Base-by-base conservation (phyloP, 2,888 invertebrate species). In the Ashinkailepas kermadecensis region DNA sequence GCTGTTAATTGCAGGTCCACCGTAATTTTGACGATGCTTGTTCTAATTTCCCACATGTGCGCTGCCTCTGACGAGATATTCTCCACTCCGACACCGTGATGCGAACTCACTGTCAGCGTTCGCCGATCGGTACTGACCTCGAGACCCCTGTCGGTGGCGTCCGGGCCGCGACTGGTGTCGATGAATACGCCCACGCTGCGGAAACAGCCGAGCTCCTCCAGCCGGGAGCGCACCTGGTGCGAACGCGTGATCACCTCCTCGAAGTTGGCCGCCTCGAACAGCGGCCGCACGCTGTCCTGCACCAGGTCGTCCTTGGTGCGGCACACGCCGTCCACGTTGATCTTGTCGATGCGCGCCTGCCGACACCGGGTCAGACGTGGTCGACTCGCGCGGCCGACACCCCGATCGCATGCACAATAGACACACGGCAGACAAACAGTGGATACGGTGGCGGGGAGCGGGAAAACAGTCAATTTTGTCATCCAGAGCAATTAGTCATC, bases 241-340 rank as follows among this genome's bases (percentile, higher is more conserved):
- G 89, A 87, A 85, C 86, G 87, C 70, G 87, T 84, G 21, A 90
- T 86, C 85, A 89, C 87, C 89, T 89, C 85, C 86, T 94, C 92
- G 86, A 99, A 96, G 88, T 94, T 95, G 12, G 90, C 89, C 0
- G 95, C 94, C 84, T 91, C 91, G 88, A 98, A 96, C 25, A 99
- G 89, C 13, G 94, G 94, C 82, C 92, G 90, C 0, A 97, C 92
- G 58, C 94, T 93, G 85, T 92, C 91, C 85, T 91, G 89, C 64
- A 98, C 89, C 85, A 97, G 92, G 86, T 97, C 97, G 87, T 96
- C 94, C 87, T 95, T 95, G 0, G 97, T 98, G 83, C 96, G 90
- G 67, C 89, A 89, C 23, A 98, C 88, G 0, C 97, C 97, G 86
- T 95, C 94, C 80, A 98, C 91, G 85, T 94, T 92, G 58, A 98